phyloP scores from a whole-genome alignment of 2,888 invertebrate genomes.

The Tetheella fluctuosa region DNA sequence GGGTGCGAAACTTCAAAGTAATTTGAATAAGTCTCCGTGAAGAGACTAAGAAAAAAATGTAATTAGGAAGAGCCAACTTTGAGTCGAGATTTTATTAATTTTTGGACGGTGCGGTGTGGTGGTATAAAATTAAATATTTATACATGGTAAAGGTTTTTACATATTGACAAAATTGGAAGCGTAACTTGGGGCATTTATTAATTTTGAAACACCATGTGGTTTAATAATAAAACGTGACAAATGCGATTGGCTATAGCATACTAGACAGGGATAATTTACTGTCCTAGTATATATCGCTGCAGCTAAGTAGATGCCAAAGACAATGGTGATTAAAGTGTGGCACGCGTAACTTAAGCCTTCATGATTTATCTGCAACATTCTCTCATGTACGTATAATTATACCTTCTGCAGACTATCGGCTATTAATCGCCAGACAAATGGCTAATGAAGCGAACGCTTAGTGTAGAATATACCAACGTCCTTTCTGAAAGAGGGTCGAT shows the following conservation, averaged over 20 bases:
- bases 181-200: not conserved
- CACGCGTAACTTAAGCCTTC: not conserved
- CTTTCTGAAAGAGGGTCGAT: slow-evolving; percentile 19
- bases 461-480: slow-evolving; percentile 10
- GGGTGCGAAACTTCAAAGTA: slow-evolving; percentile 27
- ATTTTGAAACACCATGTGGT: not conserved
- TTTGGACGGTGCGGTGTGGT: not conserved
- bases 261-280: no score
- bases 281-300: no score
- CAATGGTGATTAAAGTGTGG: no score
- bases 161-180: not conserved
- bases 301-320: no score
- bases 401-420: not conserved
- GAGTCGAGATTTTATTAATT: slow-evolving; percentile 20
- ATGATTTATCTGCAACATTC: not conserved
- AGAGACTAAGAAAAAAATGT: slow-evolving; percentile 22
- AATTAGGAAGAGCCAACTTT: slow-evolving; percentile 24
- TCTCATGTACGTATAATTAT: not conserved
- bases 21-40: slow-evolving; percentile 34
- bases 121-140: not conserved
- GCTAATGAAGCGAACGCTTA: slow-evolving; percentile 1
- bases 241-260: not conserved
- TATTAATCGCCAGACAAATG: slow-evolving; percentile 2
- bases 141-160: not conserved
- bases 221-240: not conserved